These are phyloP conservation scores for Autographa gamma DNA, from an alignment of 2,888 invertebrate species.

Conservation along the genomic window DNA sequence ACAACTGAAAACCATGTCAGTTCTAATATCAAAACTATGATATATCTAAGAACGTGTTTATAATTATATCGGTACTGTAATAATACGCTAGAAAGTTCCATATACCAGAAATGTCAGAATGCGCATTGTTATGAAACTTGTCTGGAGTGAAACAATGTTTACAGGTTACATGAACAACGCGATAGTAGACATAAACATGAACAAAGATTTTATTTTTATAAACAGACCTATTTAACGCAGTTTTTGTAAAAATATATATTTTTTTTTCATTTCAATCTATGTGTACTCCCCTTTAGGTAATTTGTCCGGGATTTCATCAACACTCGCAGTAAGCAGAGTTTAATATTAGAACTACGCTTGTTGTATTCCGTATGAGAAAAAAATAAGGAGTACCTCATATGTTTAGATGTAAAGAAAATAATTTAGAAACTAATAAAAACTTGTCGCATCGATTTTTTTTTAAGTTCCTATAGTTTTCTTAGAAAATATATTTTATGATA, in stretches of 20 bases:
- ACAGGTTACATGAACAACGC: neutral
- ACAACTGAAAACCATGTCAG: no score
- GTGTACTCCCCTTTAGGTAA: conserved; percentile 38
- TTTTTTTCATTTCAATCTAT: conserved; percentile 3
- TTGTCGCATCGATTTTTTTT: no score
- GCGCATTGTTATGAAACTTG: neutral
- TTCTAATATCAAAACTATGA: no score
- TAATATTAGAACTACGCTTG: conserved; percentile 56
- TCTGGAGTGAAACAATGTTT: neutral
- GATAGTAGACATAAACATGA: neutral
- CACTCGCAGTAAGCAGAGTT: conserved; percentile 49
- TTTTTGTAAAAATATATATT: neutral
- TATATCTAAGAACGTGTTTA: neutral
- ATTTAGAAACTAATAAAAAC: no score
- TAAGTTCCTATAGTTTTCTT: no score
- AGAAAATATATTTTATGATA: no score
- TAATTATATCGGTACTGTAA: neutral
- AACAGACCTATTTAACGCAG: neutral
- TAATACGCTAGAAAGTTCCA: neutral
- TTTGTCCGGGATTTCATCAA: conserved; percentile 47
- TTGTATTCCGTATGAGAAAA: conserved; percentile 46
- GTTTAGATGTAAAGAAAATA: neutral
- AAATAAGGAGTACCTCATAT: conserved; percentile 16
- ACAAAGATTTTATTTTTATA: neutral
- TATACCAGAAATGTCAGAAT: conserved; percentile 4